A percentile compares a stretch with the other conserved stretches of the same genome.
Conservation (phyloP, 2,797 vertebrate species). For the Melanotaenia boesemani region DNA sequence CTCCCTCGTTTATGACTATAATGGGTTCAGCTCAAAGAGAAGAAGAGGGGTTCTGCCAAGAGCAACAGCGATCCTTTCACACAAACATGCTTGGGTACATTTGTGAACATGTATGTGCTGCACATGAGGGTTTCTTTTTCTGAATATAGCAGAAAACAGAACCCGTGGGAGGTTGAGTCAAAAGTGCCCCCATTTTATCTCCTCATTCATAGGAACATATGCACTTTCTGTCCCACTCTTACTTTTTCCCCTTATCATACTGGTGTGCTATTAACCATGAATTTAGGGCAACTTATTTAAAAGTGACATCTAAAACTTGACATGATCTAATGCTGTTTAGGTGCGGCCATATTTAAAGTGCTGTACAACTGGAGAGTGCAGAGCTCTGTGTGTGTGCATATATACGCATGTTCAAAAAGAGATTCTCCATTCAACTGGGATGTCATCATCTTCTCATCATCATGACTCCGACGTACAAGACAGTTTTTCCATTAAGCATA, state of each 20-base stretch:
- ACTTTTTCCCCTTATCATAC: constrained; percentile 21
- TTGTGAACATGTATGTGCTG: constrained; percentile 33
- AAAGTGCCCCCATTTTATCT: constrained; percentile 54
- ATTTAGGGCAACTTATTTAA: constrained; percentile 75
- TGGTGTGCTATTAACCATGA: constrained; percentile 49
- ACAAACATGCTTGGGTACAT: constrained; percentile 47
- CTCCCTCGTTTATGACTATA: constrained; percentile 72
- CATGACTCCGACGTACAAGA: constrained; percentile 44
- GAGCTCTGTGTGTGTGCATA: constrained; percentile 11
- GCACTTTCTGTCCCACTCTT: constrained; percentile 21
- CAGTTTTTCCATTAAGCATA: constrained; percentile 54
- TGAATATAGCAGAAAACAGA: constrained; percentile 59
- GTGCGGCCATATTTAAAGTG: constrained; percentile 29
- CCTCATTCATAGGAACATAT: constrained; percentile 30
- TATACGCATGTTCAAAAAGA: constrained; percentile 40
- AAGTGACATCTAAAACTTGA: constrained; percentile 63
- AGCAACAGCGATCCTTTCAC: constrained; percentile 63
- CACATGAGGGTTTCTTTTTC: constrained; percentile 32
- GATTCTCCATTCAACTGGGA: constrained; percentile 60
- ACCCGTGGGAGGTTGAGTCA: constrained; percentile 38
- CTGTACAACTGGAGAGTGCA: constrained; percentile 25
- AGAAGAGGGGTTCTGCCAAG: constrained; percentile 66
- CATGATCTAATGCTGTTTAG: constrained; percentile 58
- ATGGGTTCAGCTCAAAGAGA: constrained; percentile 71
- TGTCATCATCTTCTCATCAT: constrained; percentile 69